Conservation (phyloP, 2,888 invertebrate genomes). For the Coecobrya sp. region DNA sequence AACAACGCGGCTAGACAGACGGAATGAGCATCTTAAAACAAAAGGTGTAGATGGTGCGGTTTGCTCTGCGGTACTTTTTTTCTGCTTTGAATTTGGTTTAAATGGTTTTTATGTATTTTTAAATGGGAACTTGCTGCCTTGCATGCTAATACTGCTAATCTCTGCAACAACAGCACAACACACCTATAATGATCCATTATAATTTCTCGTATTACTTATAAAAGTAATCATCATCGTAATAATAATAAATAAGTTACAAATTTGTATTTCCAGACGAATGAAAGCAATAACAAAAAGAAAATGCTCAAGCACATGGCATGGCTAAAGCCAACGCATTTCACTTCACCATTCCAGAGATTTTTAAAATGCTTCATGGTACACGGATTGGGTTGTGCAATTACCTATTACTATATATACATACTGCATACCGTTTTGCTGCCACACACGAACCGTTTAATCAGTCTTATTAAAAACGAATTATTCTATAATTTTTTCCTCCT, state of each 20-base stretch:
- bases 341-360: not conserved
- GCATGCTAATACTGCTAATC: constrained; percentile 65
- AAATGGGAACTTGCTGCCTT: constrained; percentile 48
- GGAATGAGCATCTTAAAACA: not conserved
- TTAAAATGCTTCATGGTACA: not conserved
- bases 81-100: not conserved
- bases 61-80: constrained; percentile 25
- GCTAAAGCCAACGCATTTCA: not conserved
- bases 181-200: not conserved
- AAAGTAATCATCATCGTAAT: constrained; percentile 13
- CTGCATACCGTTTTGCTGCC: constrained; percentile 9
- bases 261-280: constrained; percentile 16
- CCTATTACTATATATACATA: constrained; percentile 26
- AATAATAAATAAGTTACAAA: constrained; percentile 48
- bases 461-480: constrained; percentile 80
- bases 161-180: not conserved
- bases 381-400: constrained; percentile 45
- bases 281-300: not conserved
- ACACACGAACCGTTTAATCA: constrained; percentile 74
- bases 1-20: not conserved
- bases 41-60: not conserved
- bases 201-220: not conserved
- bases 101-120: constrained; percentile 50
- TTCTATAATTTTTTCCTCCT: constrained; percentile 22
- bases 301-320: not conserved